Conservation (phyloP, 1,140 invertebrate species). For the Palaemon carinicauda region DNA sequence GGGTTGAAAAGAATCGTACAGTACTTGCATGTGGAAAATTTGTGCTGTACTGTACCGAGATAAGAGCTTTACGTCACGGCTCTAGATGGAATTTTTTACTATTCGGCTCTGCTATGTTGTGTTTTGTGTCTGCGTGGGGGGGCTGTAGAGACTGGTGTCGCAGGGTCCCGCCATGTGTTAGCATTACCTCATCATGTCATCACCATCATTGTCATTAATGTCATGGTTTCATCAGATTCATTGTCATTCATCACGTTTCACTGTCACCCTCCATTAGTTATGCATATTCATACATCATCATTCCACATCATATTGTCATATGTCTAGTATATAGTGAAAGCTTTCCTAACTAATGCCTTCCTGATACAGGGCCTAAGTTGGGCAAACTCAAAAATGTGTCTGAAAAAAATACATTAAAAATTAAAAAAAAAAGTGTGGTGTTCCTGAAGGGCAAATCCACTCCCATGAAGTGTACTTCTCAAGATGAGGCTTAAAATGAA, state of each 20-base stretch:
- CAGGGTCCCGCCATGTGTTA: slow-evolving; percentile 50
- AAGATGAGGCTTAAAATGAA: background rate
- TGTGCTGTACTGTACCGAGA: slow-evolving; percentile 19
- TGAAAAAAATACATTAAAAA: slow-evolving; percentile 24
- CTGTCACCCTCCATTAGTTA: background rate
- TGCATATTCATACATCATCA: background rate
- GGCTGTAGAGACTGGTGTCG: slow-evolving; percentile 44
- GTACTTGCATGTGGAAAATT: slow-evolving; percentile 43
- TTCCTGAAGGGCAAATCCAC: slow-evolving; percentile 34
- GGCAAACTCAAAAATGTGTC: slow-evolving; percentile 42
- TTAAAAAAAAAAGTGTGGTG: slow-evolving; percentile 17
- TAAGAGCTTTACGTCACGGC: slow-evolving; percentile 15
- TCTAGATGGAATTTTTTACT: slow-evolving; percentile 46
- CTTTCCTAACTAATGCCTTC: slow-evolving; percentile 39
- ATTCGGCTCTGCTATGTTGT: slow-evolving; percentile 56
- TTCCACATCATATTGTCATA: slow-evolving; percentile 36
- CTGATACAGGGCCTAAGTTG: slow-evolving; percentile 41
- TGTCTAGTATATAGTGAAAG: slow-evolving; percentile 55
- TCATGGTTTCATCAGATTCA: slow-evolving; percentile 23
- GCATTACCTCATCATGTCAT: slow-evolving; percentile 56
- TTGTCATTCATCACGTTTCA: slow-evolving; percentile 4
- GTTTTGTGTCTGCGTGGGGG: slow-evolving; percentile 55
- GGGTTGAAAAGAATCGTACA: slow-evolving; percentile 42
- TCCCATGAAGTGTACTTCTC: background rate
- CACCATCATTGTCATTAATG: background rate